These are phyloP conservation scores for Gallinago stenura DNA, from an alignment of 2,797 vertebrate genomes.

Conservation along the genomic window DNA sequence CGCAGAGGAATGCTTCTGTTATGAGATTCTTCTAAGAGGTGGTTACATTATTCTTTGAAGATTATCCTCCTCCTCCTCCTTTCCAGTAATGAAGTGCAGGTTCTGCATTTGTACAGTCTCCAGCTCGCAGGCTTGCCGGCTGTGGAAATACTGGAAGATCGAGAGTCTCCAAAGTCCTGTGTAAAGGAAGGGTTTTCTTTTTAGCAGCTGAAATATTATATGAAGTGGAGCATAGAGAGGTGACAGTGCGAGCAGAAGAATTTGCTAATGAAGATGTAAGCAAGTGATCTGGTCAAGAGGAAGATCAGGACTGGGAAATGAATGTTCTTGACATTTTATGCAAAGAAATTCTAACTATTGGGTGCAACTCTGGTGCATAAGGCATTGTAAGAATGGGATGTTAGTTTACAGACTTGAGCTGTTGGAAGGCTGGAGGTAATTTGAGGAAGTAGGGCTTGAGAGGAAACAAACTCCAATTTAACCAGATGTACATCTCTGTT, in stretches of 20 bases:
- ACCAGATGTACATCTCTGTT: background rate
- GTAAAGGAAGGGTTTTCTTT: background rate
- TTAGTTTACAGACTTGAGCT: background rate
- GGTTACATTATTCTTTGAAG: background rate
- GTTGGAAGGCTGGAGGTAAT: background rate
- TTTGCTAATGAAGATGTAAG: background rate
- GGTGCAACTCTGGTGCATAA: background rate
- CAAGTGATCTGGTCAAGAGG: background rate
- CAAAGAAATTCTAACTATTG: background rate
- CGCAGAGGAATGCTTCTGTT: background rate
- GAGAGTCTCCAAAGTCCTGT: background rate
- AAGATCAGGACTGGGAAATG: background rate
- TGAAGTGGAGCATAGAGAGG: background rate
- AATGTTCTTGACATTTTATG: background rate
- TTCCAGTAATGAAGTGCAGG: background rate
- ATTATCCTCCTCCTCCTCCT: background rate
- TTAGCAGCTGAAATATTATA: background rate
- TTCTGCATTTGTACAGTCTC: background rate
- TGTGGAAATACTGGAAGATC: constrained; percentile 15
- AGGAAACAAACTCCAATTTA: background rate
- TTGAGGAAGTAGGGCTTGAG: background rate
- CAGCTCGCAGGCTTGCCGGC: background rate
- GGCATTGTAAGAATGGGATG: background rate
- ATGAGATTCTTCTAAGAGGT: background rate
- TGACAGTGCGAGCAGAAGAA: background rate